phyloP scores from a whole-genome alignment of 2,113 vertebrate genomes.

The Peromyscus polionotus region DNA sequence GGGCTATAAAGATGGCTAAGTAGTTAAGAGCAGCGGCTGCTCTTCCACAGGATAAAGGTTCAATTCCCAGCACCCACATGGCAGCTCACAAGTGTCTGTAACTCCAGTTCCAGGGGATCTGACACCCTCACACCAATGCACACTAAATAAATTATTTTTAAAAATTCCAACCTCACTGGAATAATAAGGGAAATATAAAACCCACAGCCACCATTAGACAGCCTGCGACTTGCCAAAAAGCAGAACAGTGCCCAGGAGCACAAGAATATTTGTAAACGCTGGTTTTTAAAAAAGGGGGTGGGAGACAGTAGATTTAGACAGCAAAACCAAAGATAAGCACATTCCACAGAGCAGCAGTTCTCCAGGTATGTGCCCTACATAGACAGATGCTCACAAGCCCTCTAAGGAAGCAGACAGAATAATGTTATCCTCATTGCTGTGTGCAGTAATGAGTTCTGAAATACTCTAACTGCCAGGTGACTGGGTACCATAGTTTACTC shows the following conservation, averaged over 20 bases:
- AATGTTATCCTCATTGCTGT: neutral
- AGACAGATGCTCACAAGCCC: neutral
- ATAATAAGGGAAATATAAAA: constrained; percentile 18
- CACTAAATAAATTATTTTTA: neutral
- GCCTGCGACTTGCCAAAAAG: neutral
- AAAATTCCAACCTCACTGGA: neutral
- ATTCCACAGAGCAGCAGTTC: neutral
- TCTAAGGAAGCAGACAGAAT: constrained; percentile 20
- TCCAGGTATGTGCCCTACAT: neutral
- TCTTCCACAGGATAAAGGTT: neutral
- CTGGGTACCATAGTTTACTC: neutral
- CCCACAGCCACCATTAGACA: constrained; percentile 19
- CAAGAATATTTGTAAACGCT: neutral
- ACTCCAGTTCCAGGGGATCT: neutral
- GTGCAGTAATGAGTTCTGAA: neutral
- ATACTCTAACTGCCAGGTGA: neutral
- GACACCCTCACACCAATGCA: neutral
- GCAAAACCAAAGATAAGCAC: neutral
- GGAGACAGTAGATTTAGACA: neutral
- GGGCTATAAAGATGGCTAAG: neutral
- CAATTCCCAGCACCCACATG: neutral
- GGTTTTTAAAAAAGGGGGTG: neutral
- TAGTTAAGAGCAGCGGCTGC: neutral
- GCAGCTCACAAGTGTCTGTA: neutral
- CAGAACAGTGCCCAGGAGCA: neutral